Percentiles rank a stretch among this genome's conserved stretches.
These are phyloP conservation scores for Atethmia centrago DNA, from an alignment of 2,888 invertebrate genomes.

Conservation along the genomic window DNA sequence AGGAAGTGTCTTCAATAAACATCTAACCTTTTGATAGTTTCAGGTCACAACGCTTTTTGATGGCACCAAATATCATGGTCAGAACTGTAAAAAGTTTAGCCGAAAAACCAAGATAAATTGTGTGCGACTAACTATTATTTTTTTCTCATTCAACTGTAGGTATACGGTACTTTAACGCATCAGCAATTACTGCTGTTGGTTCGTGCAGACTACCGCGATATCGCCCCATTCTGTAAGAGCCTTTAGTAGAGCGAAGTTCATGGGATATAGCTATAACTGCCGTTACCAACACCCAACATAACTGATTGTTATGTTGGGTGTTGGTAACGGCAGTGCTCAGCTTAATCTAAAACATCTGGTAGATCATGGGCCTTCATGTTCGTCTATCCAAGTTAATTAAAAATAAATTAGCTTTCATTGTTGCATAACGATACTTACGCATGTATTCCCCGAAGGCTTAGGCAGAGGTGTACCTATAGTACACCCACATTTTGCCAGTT, in stretches of 20 bases:
- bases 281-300: no score
- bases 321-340: neutral
- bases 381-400: neutral
- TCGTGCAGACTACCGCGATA: no score
- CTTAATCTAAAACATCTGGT: neutral
- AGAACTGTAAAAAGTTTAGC: constrained; percentile 11
- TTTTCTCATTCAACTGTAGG: no score
- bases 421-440: no score
- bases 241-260: no score
- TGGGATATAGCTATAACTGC: no score
- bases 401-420: neutral
- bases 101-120: constrained; percentile 1
- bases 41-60: constrained; percentile 28
- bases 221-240: no score
- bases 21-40: constrained; percentile 30
- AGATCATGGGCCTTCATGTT: neutral
- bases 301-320: no score
- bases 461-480: no score
- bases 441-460: no score
- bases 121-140: neutral
- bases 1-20: constrained; percentile 34
- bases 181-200: neutral
- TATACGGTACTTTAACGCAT: neutral
- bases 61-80: constrained; percentile 44
- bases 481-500: no score